phyloP scores from a whole-genome alignment of 1,140 invertebrate genomes.

The Tigriopus japonicus region DNA sequence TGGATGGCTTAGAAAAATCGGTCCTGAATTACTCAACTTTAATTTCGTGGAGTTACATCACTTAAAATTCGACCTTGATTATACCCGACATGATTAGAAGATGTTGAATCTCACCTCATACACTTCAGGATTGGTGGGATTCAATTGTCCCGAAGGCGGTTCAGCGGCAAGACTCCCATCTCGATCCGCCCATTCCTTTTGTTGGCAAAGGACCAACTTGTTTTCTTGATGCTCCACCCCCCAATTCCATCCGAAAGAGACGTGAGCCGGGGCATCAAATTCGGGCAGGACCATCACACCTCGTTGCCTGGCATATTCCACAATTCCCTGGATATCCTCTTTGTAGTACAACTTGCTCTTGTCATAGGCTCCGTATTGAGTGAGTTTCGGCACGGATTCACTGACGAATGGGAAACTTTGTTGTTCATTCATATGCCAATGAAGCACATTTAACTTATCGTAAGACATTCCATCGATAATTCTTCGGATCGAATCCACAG shows the following conservation, averaged over 20 bases:
- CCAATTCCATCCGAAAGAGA: slow-evolving; percentile 69
- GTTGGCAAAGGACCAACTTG: slow-evolving; percentile 31
- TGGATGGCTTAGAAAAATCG: no score
- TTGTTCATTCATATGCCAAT: slow-evolving; percentile 76
- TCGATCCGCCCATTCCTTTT: slow-evolving; percentile 34
- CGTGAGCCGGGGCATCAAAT: slow-evolving; percentile 69
- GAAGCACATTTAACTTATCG: slow-evolving; percentile 63
- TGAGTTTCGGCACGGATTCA: slow-evolving; percentile 41
- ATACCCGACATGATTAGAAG: no score
- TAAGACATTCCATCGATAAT: slow-evolving; percentile 59
- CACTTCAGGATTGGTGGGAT: slow-evolving; percentile 48
- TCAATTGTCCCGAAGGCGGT: slow-evolving; percentile 65
- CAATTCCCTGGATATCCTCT: slow-evolving; percentile 44
- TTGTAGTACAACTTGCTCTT: slow-evolving; percentile 33
- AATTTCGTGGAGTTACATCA: no score
- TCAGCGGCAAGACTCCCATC: slow-evolving; percentile 60
- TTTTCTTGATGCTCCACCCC: slow-evolving; percentile 35
- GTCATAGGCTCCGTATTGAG: slow-evolving; percentile 48
- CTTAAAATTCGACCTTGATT: no score
- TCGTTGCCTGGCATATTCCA: slow-evolving; percentile 45
- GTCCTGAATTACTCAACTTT: no score
- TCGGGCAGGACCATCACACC: slow-evolving; percentile 60
- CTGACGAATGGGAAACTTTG: slow-evolving; percentile 64
- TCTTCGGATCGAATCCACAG: slow-evolving; percentile 42
- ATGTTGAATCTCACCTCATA: no score